Percentiles rank a stretch among this genome's conserved stretches.
These are phyloP conservation scores for Cephus pygmeus DNA, from an alignment of 2,888 invertebrate species.

Conservation along the genomic window DNA sequence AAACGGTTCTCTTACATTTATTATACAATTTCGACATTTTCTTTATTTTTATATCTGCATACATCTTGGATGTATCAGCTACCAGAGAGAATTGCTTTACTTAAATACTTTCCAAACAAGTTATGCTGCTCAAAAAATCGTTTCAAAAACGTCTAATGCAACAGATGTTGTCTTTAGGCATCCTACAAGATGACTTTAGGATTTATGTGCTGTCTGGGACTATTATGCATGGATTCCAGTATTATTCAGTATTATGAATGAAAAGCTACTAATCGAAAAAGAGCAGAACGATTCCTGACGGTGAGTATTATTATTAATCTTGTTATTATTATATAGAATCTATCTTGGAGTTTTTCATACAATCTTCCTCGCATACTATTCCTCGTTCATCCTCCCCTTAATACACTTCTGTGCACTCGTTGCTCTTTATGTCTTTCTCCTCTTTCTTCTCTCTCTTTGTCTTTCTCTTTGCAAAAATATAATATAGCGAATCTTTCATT, in stretches of 20 bases:
- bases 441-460: slow-evolving; percentile 20
- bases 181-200: neutral
- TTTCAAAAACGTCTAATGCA: neutral
- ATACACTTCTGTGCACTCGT: neutral
- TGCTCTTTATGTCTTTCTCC: slow-evolving; percentile 8
- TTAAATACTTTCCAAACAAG: neutral
- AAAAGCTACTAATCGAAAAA: neutral
- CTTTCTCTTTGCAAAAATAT: slow-evolving; percentile 49
- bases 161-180: neutral
- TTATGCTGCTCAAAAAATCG: neutral
- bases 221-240: neutral
- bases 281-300: neutral
- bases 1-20: neutral
- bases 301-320: neutral
- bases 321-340: neutral
- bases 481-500: slow-evolving; percentile 36
- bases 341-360: neutral
- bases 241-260: slow-evolving; percentile 2
- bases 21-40: slow-evolving; percentile 2
- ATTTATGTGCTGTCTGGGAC: neutral
- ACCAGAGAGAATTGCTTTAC: neutral
- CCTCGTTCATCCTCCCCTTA: neutral
- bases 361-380: neutral
- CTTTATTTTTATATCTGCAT: neutral
- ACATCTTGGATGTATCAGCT: neutral